Percentiles rank a stretch among this genome's conserved stretches.
Evolutionary conservation across 2,113 vertebrate genomes (phyloP).

Genomic region (Pseudolaguvia tuberculata): DNA sequence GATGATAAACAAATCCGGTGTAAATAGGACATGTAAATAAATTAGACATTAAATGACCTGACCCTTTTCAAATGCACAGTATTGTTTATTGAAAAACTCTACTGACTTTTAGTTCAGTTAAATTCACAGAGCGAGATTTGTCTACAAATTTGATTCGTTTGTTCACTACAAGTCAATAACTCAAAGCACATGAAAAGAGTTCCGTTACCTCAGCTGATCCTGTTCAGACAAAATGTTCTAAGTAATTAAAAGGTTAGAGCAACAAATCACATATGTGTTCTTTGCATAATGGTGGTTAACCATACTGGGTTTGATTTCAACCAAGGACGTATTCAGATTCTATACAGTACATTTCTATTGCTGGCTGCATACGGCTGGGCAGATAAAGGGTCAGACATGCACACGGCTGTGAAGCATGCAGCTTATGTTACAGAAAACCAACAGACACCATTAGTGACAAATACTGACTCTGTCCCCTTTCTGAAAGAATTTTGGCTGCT

Average conservation of each 20-base stretch:
- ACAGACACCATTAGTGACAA: constrained; percentile 21
- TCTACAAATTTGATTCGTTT: background rate
- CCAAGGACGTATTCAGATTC: background rate
- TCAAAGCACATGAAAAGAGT: constrained; percentile 18
- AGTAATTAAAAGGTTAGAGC: background rate
- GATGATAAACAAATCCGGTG: background rate
- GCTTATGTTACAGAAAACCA: constrained; percentile 7
- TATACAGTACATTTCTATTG: constrained; percentile 7
- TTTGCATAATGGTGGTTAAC: background rate
- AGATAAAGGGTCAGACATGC: constrained; percentile 15
- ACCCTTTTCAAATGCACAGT: constrained; percentile 4
- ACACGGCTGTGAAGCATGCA: constrained; percentile 12
- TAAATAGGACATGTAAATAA: background rate
- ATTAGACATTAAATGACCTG: background rate
- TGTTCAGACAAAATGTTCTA: background rate
- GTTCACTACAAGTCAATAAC: background rate
- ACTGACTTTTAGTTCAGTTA: background rate
- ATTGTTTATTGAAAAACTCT: background rate
- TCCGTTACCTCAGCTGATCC: constrained; percentile 1
- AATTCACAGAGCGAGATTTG: background rate
- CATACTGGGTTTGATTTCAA: background rate
- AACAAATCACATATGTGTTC: background rate
- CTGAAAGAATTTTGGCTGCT: background rate
- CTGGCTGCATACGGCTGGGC: background rate
- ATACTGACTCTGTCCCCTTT: constrained; percentile 15